Conservation (phyloP, 2,797 vertebrate genomes). For the Podarcis lilfordi region DNA sequence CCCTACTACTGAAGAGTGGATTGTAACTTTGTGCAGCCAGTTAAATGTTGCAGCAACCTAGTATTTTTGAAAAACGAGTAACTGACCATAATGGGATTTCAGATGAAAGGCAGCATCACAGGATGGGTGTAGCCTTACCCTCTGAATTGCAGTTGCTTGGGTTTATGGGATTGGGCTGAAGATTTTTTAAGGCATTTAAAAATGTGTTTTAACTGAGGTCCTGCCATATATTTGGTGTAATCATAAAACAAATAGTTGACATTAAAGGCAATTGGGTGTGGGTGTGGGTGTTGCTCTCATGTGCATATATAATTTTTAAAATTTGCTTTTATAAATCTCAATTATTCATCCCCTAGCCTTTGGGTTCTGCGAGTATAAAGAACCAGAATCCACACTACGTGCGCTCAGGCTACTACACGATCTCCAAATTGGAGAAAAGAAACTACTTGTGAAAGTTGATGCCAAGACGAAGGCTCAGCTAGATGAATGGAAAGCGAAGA, state of each 20-base stretch:
- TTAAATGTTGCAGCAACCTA: neutral
- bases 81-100: neutral
- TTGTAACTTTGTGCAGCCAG: neutral
- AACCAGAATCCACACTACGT: slow-evolving; percentile 95
- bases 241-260: neutral
- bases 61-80: neutral
- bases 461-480: slow-evolving; percentile 98
- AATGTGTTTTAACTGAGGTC: neutral
- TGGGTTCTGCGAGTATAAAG: slow-evolving; percentile 99
- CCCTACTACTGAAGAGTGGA: neutral
- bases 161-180: neutral
- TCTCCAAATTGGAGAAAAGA: slow-evolving; percentile 96
- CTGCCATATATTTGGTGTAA: neutral
- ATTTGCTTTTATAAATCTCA: slow-evolving; percentile 32
- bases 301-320: neutral
- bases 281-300: neutral
- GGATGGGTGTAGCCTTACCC: neutral
- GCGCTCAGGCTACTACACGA: slow-evolving; percentile 95
- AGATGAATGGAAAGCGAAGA: slow-evolving; percentile 98
- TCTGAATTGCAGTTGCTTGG: neutral
- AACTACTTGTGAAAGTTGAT: slow-evolving; percentile 97
- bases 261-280: neutral
- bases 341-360: slow-evolving; percentile 83
- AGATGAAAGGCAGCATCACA: neutral
- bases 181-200: neutral